phyloP scores from a whole-genome alignment of 1,140 invertebrate species.

The Hesperophylax magnus region DNA sequence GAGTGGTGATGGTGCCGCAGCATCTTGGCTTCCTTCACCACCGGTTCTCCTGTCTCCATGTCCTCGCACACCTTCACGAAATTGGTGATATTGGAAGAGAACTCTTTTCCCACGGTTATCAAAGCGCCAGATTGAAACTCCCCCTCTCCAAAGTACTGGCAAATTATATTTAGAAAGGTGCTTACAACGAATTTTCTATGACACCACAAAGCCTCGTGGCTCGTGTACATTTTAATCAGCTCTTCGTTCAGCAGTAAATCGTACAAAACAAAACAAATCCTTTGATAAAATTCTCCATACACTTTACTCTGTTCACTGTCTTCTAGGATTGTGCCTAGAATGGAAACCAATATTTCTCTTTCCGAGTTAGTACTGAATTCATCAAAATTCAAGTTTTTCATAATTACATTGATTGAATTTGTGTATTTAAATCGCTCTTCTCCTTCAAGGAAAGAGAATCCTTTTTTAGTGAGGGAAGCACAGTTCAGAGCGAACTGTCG shows the following conservation, averaged over 20 bases:
- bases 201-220: slow-evolving; percentile 52
- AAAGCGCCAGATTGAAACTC: slow-evolving; percentile 23
- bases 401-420: slow-evolving; percentile 13
- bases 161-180: slow-evolving; percentile 47
- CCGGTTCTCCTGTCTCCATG: slow-evolving; percentile 61
- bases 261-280: slow-evolving; percentile 23
- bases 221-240: slow-evolving; percentile 24
- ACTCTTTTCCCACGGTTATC: not conserved
- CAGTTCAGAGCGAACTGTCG: slow-evolving; percentile 82
- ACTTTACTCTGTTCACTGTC: not conserved
- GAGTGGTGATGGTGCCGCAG: slow-evolving; percentile 63
- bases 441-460: not conserved
- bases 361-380: not conserved
- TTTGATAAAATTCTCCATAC: slow-evolving; percentile 8
- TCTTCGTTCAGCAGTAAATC: slow-evolving; percentile 50
- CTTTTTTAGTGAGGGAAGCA: slow-evolving; percentile 65
- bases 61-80: slow-evolving; percentile 60
- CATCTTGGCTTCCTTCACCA: slow-evolving; percentile 64
- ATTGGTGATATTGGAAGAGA: slow-evolving; percentile 55
- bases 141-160: slow-evolving; percentile 63
- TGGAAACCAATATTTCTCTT: not conserved
- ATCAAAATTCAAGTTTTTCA: not conserved
- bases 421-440: slow-evolving; percentile 12
- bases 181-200: slow-evolving; percentile 42
- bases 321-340: slow-evolving; percentile 1